These are phyloP conservation scores for Nesogale talazaci DNA, from an alignment of 2,113 vertebrate genomes.

Conservation along the genomic window DNA sequence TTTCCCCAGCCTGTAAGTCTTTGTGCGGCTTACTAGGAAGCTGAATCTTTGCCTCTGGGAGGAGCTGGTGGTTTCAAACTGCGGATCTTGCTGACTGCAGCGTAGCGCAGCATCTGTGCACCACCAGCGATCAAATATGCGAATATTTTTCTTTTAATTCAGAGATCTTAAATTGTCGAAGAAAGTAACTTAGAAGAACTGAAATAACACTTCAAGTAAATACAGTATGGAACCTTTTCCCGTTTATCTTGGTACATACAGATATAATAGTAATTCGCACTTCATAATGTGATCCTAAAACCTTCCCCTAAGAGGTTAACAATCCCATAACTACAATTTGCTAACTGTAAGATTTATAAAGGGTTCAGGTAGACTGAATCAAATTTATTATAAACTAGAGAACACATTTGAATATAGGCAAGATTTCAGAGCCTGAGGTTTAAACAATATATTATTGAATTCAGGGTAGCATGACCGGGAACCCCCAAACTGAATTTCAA, in stretches of 20 bases:
- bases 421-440: too few relatives aligned
- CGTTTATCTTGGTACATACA: neutral
- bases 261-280: neutral
- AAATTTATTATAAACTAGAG: neutral
- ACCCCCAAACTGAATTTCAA: neutral
- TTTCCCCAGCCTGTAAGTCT: too few relatives aligned
- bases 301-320: neutral
- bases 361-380: neutral
- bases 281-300: neutral
- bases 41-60: too few relatives aligned
- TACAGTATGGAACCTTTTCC: neutral
- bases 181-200: neutral
- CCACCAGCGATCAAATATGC: too few relatives aligned
- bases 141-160: constrained; percentile 4
- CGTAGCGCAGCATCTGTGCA: too few relatives aligned
- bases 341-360: neutral
- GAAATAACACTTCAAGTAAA: neutral
- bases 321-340: neutral
- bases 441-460: neutral
- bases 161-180: neutral
- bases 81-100: too few relatives aligned
- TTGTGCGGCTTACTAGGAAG: too few relatives aligned
- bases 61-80: too few relatives aligned
- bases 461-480: neutral
- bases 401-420: too few relatives aligned